phyloP scores from a whole-genome alignment of 2,113 vertebrate species.

The Oreochromis spilurus region DNA sequence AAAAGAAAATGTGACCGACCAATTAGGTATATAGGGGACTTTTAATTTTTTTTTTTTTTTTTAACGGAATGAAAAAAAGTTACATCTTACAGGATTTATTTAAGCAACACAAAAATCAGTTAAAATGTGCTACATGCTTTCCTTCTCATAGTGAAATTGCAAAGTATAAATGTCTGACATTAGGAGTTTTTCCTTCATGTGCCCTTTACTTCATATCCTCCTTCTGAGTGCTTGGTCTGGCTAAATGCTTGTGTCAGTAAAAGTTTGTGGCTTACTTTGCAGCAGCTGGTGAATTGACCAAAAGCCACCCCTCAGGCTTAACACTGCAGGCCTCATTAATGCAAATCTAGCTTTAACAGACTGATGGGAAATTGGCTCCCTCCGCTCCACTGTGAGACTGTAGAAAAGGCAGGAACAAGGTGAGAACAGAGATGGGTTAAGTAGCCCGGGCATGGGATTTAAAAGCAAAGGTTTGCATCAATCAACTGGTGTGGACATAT shows the following conservation, averaged over 20 bases:
- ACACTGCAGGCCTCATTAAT: conserved; percentile 64
- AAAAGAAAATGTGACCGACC: not conserved
- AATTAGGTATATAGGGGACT: not conserved
- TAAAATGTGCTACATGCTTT: not conserved
- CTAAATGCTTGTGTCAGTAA: conserved; percentile 56
- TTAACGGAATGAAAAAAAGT: not conserved
- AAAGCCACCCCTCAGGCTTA: conserved; percentile 48
- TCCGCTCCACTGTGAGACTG: conserved; percentile 8
- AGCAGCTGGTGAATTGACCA: conserved; percentile 43
- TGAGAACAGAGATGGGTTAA: conserved; percentile 38
- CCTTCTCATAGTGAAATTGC: not conserved
- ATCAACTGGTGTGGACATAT: not conserved
- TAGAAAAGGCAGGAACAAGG: conserved; percentile 21
- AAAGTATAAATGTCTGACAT: not conserved
- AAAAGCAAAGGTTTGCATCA: conserved; percentile 6
- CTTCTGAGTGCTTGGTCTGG: not conserved
- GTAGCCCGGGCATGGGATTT: conserved; percentile 9
- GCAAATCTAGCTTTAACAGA: conserved; percentile 63
- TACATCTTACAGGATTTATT: not conserved
- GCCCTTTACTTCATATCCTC: conserved; percentile 28
- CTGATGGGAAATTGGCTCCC: conserved; percentile 47
- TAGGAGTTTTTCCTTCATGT: not conserved
- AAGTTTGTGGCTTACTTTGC: conserved; percentile 52
- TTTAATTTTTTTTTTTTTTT: not conserved
- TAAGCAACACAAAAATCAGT: not conserved